These are phyloP conservation scores for Ascidia mentula DNA, from an alignment of 23 tunicate genomes.

Conservation along the genomic window DNA sequence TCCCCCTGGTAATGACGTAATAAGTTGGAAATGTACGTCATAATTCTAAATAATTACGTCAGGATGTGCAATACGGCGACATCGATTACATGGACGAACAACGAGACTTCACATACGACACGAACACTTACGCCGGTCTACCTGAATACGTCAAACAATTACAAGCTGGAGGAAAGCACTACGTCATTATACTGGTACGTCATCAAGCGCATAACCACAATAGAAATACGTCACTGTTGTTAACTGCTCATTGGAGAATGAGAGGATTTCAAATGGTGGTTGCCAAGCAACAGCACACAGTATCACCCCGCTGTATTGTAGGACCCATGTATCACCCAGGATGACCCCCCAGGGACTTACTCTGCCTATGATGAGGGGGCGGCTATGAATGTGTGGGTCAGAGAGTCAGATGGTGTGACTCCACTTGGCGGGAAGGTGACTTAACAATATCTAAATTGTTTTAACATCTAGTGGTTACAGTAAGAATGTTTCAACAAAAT, in stretches of 20 bases:
- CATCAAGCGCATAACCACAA: not conserved
- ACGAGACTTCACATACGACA: conserved; percentile 92
- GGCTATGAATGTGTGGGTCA: conserved; percentile 68
- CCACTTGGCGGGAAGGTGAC: conserved; percentile 71
- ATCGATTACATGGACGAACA: conserved; percentile 99
- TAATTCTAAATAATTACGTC: not conserved
- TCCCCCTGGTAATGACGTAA: conserved; percentile 56
- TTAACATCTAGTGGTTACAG: no score
- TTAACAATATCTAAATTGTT: no score
- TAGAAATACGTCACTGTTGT: no score
- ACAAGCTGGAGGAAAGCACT: conserved; percentile 88
- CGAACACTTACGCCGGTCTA: conserved; percentile 62
- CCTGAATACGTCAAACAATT: conserved; percentile 72
- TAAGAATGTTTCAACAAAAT: no score
- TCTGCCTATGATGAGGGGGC: conserved; percentile 85
- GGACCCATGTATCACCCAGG: conserved; percentile 92
- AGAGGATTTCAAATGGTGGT: no score
- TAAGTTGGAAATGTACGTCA: not conserved
- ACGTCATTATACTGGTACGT: conserved; percentile 77
- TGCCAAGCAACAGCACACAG: no score
- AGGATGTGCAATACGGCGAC: conserved; percentile 99
- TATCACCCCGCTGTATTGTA: no score
- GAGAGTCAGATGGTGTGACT: conserved; percentile 54
- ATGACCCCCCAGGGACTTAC: conserved; percentile 91
- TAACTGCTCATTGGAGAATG: no score